These are phyloP conservation scores for Rhabdornis inornatus DNA, from an alignment of 2,113 vertebrate genomes.

Conservation along the genomic window DNA sequence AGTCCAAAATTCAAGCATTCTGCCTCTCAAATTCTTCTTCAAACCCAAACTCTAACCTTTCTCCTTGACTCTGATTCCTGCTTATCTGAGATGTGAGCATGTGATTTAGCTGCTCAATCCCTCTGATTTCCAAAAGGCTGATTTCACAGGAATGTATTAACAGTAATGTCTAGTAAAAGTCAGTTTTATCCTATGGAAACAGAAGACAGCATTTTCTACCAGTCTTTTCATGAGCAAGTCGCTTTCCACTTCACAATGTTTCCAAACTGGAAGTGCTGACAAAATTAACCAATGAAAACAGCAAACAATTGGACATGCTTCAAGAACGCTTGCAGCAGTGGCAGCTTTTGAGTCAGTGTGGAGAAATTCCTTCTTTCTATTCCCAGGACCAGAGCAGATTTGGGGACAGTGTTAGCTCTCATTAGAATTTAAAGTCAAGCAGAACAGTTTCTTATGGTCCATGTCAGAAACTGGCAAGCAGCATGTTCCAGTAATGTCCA, in stretches of 20 bases:
- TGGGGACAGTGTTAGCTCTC: background rate
- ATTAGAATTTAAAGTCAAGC: background rate
- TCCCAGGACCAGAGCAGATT: background rate
- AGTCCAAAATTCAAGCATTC: background rate
- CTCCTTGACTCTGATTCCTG: background rate
- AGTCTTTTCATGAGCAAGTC: background rate
- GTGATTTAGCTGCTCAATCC: background rate
- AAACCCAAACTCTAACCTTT: background rate
- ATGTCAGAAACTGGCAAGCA: background rate
- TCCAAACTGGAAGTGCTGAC: background rate
- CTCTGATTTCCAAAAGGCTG: background rate
- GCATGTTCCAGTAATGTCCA: background rate
- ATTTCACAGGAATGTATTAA: background rate
- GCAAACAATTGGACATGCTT: background rate
- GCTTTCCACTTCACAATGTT: background rate
- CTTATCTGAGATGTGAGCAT: background rate
- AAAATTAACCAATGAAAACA: background rate
- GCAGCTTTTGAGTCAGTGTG: background rate
- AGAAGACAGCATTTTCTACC: background rate
- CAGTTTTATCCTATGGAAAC: background rate
- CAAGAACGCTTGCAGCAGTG: background rate
- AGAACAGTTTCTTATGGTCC: background rate
- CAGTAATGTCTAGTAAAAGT: fast-evolving
- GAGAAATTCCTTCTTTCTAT: background rate
- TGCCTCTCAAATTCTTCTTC: background rate